Conservation (phyloP, 2,113 vertebrate genomes). For the Eclectus roratus region DNA sequence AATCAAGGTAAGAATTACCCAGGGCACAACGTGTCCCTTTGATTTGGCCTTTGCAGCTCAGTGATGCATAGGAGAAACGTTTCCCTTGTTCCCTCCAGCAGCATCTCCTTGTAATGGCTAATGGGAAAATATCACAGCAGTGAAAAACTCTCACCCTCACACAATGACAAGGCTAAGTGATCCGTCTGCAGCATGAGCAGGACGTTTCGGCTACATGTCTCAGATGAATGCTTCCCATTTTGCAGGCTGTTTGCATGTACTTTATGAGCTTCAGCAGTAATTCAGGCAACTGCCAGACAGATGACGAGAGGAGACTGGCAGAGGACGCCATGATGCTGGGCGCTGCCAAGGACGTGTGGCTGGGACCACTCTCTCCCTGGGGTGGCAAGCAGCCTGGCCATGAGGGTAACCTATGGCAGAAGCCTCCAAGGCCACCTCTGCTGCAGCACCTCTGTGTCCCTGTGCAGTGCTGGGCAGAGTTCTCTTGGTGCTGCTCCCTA, state of each 20-base stretch:
- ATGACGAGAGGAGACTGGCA: not conserved
- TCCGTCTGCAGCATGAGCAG: not conserved
- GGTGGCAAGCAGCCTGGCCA: too few species aligned
- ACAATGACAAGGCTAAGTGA: not conserved
- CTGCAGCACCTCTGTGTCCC: accelerated
- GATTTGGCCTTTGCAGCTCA: not conserved
- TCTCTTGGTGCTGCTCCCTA: accelerated
- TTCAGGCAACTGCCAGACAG: not conserved
- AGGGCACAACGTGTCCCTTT: not conserved
- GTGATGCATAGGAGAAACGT: not conserved
- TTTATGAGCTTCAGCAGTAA: not conserved
- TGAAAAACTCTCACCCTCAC: not conserved
- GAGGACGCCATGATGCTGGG: accelerated
- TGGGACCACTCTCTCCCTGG: accelerated
- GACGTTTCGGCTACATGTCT: not conserved
- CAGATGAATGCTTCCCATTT: not conserved
- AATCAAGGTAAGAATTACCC: not conserved
- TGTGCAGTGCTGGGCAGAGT: not conserved
- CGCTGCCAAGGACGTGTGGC: accelerated
- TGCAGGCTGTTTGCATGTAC: not conserved
- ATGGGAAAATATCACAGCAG: not conserved
- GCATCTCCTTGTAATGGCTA: not conserved
- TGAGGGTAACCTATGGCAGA: not conserved
- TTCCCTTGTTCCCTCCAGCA: not conserved
- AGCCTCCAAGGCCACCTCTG: accelerated